Evolutionary conservation across 2,113 vertebrate genomes (phyloP), one percentile per base, ranked within the genome.

Genomic region (Ailurus styani): DNA sequence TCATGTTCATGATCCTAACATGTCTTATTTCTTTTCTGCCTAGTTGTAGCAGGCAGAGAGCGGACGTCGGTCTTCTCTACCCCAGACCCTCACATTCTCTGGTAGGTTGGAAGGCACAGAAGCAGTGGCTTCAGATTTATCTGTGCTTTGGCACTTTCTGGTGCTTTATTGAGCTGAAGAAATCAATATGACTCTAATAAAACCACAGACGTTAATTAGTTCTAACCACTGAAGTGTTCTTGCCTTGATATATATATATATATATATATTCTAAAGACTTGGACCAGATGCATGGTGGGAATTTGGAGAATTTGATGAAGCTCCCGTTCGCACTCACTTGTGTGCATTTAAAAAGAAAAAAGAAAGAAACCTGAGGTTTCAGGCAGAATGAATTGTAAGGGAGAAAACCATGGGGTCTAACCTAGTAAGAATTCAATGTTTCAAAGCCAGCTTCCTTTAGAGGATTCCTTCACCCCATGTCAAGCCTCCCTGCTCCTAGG

Each of bases 1-100:
- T 4, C 29, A 3, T 12, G 1, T 1, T 34, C 21, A 37, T 0
- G 0, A 10, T 31, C 21, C 68, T 70, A 25, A 40, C 17, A 0
- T 54, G 13, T 5, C 27, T 20, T 21, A 11, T 42, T 57, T 62
- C 7, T 4, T 1, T 31, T 55, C 17, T 37, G 42, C 37, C 20
- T 12, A 1, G 25, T 0, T 10, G 10, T 8, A 17, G 23, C 17
- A 70, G 60, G 42, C 18, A 1, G 4, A 15, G 29, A 2, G 23
- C 3, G 5, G 34, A 34, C 11, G 3, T 4, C 3, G 6, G 50
- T 20, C 23, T 9, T 2, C 2, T 4, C n/a, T 50, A 4, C 3
- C 23, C 13, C 2, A 6, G 2, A 9, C 14, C 17, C 8, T 13
- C n/a, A 1, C 0, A 0, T 3, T 52, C 23, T 84, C 75, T 2